Base-by-base conservation (phyloP, 2,888 invertebrate genomes). In the Synergus gifuensis region DNA sequence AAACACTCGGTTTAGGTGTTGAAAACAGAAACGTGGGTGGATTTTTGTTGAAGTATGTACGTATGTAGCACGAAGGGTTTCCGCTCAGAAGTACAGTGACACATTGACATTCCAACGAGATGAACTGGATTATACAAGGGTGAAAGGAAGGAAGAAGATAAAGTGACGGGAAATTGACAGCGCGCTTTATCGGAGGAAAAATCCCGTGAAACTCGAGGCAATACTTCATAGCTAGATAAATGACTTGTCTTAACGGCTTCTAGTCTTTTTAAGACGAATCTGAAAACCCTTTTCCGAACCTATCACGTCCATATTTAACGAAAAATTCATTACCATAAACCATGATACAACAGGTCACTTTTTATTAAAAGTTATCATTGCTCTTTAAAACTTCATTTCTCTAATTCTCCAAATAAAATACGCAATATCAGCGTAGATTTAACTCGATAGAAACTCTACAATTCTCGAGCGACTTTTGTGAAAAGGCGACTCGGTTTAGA, bases 161-260 rank as follows among this genome's bases (percentile, higher is more conserved):
- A 87, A 85, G 84, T 83, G 85, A 86, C 85, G 86, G 84, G 83
- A 86, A 89, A 89, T 89, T 86, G 88, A 88, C 87, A 85, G 84
- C 78, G 64, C 84, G 86, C 83, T 87, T 88, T 88, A 87, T 86
- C 85, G 79, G 77, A 44, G 82, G 78, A 83, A 87, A 85, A 85
- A 85, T 84, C 76, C 79, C 83, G 82, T 83, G 81, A 86, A 85
- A 84, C 76, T 83, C 81, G 78, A 76, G 22, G 28, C 62, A 28
- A 28, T 28, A 9, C 62, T 22, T 62, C 62, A 62, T 62, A 12
- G 62, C 62, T 62, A 12, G 62, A 62, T 22, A 62, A 62, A 62
- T 58, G 28, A 11, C 62, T 28, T 62, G 22, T 62, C 62, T 22
- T 62, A 62, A 18, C 18, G 62, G 4, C 18, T 18, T 28, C 62